phyloP scores from a whole-genome alignment of 2,888 invertebrate species.

The Macrophya annulata region DNA sequence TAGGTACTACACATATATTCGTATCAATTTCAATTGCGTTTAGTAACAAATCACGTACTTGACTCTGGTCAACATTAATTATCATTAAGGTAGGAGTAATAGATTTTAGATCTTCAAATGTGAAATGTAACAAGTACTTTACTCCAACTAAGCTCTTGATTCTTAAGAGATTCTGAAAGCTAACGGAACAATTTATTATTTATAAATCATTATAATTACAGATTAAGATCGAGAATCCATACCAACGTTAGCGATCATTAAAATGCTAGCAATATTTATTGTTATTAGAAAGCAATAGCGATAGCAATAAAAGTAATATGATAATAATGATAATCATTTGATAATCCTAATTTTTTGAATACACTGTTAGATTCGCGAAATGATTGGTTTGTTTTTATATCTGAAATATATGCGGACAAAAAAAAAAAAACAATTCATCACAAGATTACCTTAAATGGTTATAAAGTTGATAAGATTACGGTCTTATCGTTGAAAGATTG shows the following conservation, averaged over 20 bases:
- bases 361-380: conserved; percentile 22
- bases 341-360: conserved; percentile 47
- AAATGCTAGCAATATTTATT: conserved; percentile 9
- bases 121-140: conserved; percentile 12
- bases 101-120: not conserved
- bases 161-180: not conserved
- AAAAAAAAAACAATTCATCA: conserved; percentile 7
- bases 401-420: conserved; percentile 7
- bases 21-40: not conserved
- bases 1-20: not conserved
- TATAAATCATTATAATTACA: not conserved
- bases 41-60: not conserved
- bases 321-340: conserved; percentile 14
- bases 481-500: conserved; percentile 41
- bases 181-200: not conserved
- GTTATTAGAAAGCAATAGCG: conserved; percentile 30
- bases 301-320: conserved; percentile 34
- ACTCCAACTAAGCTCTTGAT: not conserved
- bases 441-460: conserved; percentile 3
- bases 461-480: conserved; percentile 18
- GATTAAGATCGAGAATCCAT: not conserved
- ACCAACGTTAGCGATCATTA: not conserved
- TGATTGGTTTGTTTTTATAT: conserved; percentile 45
- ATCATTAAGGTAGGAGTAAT: conserved; percentile 15
- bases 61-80: not conserved